Conservation (phyloP, 2,113 vertebrate genomes). For the Megalops atlanticus region DNA sequence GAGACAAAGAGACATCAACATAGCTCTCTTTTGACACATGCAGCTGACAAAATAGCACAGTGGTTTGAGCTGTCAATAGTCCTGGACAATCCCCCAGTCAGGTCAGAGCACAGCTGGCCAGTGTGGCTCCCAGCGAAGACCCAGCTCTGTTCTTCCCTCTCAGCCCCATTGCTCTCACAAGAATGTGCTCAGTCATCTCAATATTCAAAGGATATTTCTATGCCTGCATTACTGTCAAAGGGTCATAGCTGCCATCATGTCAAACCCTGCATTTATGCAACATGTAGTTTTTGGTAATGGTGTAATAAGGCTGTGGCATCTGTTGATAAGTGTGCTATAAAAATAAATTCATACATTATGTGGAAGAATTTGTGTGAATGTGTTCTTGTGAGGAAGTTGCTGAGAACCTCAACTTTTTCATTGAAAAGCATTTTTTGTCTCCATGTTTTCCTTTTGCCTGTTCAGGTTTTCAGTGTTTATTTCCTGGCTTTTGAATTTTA, state of each 20-base stretch:
- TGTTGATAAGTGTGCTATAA: too few species aligned
- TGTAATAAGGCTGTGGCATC: too few species aligned
- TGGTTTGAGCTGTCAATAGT: background rate
- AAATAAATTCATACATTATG: too few species aligned
- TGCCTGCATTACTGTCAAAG: conserved; percentile 29
- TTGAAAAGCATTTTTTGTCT: too few species aligned
- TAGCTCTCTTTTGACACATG: background rate
- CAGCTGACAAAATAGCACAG: background rate
- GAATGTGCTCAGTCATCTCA: conserved; percentile 48
- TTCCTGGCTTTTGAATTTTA: background rate
- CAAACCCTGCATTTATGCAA: conserved; percentile 32
- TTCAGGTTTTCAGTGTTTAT: conserved; percentile 22
- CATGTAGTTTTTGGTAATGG: too few species aligned
- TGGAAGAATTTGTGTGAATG: too few species aligned
- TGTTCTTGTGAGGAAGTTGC: too few species aligned
- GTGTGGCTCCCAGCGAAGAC: conserved; percentile 46
- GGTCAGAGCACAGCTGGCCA: conserved; percentile 50
- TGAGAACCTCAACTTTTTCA: too few species aligned
- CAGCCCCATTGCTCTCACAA: conserved; percentile 37
- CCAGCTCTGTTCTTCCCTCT: conserved; percentile 31
- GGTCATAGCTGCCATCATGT: background rate
- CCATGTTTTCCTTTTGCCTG: too few species aligned
- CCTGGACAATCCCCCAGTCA: conserved; percentile 46
- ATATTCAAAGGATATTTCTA: conserved; percentile 38
- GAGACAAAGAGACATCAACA: background rate